Evolutionary conservation across 2,797 vertebrate species (phyloP), one percentile per base, ranked within the genome.

Genomic region (Pangasius sanitwongsei): DNA sequence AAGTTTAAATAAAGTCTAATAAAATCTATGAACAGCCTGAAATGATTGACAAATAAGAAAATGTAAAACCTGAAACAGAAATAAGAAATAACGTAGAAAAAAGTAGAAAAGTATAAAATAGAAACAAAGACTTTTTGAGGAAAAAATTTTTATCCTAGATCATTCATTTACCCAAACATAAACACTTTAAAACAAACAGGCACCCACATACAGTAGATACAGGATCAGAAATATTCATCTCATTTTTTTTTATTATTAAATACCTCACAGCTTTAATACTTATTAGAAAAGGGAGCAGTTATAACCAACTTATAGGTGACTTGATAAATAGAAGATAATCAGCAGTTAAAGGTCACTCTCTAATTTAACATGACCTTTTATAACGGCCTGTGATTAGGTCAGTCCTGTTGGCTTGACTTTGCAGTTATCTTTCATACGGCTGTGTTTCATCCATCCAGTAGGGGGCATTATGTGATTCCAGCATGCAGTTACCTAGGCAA

Each of bases 401-500:
- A 41, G 57, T 28, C 34, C 37, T 83, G 13, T 83, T 28, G 23
- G 13, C 23, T 63, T 28, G 81, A 41, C 63, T 48, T 78, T 77
- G 34, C 15, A 4, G 25, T 67, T 23, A 63, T 83, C 55, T 44
- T 85, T 70, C 16, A 85, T 34, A 53, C 0, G 20, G 2, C 44
- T 55, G 83, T 53, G 12, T 57, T 77, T 59, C 55, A 77, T 44
- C 25, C 6, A 44, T 86, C 67, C 85, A 86, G 31, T 41, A 86
- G 85, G 69, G 85, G 85, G 85, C 70, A 48, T 59, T 75, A 61
- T 63, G 15, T 11, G 70, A 48, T 75, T 77, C 85, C 8, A 59
- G 53, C 53, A 75, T 74, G 34, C 50, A 28, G 1, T 16, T 69
- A 61, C 61, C 44, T 37, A 50, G 28, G 57, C 5, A 23, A 61